Percentiles rank a stretch among this genome's conserved stretches.
These are phyloP conservation scores for Piaya cayana DNA, from an alignment of 2,113 vertebrate genomes.

Conservation along the genomic window DNA sequence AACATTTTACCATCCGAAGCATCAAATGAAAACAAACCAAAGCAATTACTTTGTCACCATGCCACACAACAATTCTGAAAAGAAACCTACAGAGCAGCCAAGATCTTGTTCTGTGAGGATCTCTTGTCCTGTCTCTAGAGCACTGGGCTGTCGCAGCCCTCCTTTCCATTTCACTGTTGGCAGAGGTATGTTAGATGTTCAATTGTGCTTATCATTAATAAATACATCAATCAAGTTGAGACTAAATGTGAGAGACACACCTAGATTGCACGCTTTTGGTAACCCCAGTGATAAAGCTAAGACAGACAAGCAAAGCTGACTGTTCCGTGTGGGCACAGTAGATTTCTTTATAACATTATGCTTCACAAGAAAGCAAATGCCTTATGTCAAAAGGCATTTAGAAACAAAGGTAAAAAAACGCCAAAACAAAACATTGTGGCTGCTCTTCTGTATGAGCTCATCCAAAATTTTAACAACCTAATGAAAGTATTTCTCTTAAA, in stretches of 20 bases:
- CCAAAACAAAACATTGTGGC: too few species aligned
- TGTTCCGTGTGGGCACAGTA: background rate
- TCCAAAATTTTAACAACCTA: background rate
- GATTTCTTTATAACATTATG: background rate
- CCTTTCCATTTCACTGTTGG: background rate
- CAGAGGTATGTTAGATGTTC: background rate
- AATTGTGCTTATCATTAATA: background rate
- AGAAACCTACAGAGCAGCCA: background rate
- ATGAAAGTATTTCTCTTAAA: background rate
- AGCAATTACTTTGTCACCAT: background rate
- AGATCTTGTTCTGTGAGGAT: background rate
- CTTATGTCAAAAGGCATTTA: background rate
- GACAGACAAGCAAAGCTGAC: background rate
- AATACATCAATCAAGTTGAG: background rate
- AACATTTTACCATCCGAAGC: background rate
- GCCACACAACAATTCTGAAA: background rate
- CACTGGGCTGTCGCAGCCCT: background rate
- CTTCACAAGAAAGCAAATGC: background rate
- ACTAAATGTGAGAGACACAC: accelerated
- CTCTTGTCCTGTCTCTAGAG: background rate
- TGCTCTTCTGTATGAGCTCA: background rate
- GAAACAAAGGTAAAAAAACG: background rate
- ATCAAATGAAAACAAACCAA: background rate
- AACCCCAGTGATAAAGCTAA: background rate
- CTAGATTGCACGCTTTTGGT: background rate